Base-by-base conservation (phyloP, 2,888 invertebrate genomes). In the Acanthococcus lagerstroemiae region DNA sequence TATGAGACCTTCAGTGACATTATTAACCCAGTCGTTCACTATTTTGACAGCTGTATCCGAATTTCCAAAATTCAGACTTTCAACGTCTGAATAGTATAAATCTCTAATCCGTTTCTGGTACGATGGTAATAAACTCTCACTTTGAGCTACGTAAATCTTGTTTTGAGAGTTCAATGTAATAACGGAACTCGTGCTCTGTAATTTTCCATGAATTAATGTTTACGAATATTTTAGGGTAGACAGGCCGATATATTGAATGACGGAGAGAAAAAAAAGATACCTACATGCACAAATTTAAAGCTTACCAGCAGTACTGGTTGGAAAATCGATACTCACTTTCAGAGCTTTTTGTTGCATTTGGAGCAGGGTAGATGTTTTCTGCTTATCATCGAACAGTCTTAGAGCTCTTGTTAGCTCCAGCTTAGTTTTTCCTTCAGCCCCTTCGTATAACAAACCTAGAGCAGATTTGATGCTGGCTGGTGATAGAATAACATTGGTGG, bases 401-500 rank as follows among this genome's bases (percentile, higher is more conserved):
- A 86, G 73, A 9, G 80, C 79, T 50, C 76, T 77, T 67, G 78
- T 75, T 60, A 87, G 79, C 76, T 87, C 83, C 7, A 75, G 73
- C 3, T 81, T 82, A 12, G 84, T 83, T 0, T 71, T 70, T 3
- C 83, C 84, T 9, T 72, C 73, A 0, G 85, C 80, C 21, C 83
- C 85, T 75, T 85, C 85, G 52, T 83, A 73, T 46, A 86, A 71
- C 80, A 85, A 80, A 5, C 81, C 82, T 55, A 87, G 73, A 0
- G 81, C 80, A 0, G 81, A 77, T 74, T 85, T 86, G 25, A 84
- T 78, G 72, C 84, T 84, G 66, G 82, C 80, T 17, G 86, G 84
- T n/a, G 86, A 85, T 2, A 85, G 74, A 72, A 86, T 78, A 30
- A 84, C 78, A 73, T 86, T 86, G 24, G 81, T 81, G 7, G 71